These are phyloP conservation scores for Microtus agrestis DNA, from an alignment of 2,797 vertebrate species.

Conservation along the genomic window DNA sequence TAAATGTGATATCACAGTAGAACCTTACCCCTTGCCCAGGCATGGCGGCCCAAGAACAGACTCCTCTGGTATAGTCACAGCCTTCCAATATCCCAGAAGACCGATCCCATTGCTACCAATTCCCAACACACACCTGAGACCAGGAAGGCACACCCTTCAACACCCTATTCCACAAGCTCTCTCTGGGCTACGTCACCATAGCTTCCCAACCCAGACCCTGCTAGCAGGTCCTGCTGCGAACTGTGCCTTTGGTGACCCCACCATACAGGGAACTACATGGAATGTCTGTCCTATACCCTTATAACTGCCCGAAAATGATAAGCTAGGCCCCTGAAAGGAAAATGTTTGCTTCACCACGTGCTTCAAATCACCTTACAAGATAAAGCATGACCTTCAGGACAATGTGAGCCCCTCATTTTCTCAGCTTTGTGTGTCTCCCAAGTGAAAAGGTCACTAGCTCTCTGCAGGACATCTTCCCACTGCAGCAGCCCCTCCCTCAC, in stretches of 20 bases:
- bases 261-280: fast-evolving
- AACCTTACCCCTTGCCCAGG: background rate
- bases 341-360: background rate
- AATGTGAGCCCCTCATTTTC: background rate
- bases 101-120: background rate
- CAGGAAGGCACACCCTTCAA: background rate
- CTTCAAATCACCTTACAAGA: background rate
- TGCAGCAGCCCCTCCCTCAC: background rate
- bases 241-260: background rate
- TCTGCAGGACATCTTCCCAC: background rate
- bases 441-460: no score
- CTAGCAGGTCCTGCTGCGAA: background rate
- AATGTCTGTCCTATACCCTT: background rate
- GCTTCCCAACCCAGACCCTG: background rate
- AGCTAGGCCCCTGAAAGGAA: background rate
- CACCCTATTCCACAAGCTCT: background rate
- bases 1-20: background rate
- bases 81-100: background rate
- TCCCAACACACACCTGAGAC: no score
- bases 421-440: no score
- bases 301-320: background rate
- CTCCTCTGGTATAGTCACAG: background rate
- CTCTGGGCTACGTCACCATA: background rate
- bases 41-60: background rate
- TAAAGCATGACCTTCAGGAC: background rate